phyloP scores from a whole-genome alignment of 2,888 invertebrate species.

The Drosophila maculinotata region DNA sequence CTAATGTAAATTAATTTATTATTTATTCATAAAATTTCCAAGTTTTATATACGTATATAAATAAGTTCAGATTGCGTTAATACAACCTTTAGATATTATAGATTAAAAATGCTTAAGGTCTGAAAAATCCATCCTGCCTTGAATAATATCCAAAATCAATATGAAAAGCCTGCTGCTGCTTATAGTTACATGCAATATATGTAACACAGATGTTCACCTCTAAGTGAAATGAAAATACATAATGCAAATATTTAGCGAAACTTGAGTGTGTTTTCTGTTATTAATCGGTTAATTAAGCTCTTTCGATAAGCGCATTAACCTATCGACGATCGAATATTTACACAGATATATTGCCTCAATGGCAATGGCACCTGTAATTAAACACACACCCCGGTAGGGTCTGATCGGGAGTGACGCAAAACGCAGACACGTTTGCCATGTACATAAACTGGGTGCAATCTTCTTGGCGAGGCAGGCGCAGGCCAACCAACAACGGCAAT shows the following conservation, averaged over 20 bases:
- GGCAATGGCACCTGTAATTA: constrained; percentile 46
- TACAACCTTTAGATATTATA: no score
- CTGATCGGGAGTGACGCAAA: constrained; percentile 9
- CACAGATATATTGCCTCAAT: constrained; percentile 16
- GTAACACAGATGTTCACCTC: no score
- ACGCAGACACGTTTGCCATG: constrained; percentile 35
- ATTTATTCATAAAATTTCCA: no score
- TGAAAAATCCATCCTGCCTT: no score
- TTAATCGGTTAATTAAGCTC: constrained; percentile 55
- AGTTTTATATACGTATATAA: no score
- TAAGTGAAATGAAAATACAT: background rate
- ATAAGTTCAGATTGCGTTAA: no score
- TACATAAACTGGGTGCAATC: constrained; percentile 59
- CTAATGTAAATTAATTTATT: no score
- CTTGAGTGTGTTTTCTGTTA: constrained; percentile 7
- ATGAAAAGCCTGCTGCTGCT: no score
- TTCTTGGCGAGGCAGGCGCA: constrained; percentile 38
- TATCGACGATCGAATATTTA: constrained; percentile 18
- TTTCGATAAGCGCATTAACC: constrained; percentile 56
- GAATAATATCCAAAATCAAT: no score
- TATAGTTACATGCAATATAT: no score
- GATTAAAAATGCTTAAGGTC: no score
- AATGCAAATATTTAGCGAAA: constrained; percentile 29
- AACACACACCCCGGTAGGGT: constrained; percentile 21
- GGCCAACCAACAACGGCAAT: constrained; percentile 51